phyloP scores from a whole-genome alignment of 2,113 vertebrate genomes.

The Menidia beryllina region DNA sequence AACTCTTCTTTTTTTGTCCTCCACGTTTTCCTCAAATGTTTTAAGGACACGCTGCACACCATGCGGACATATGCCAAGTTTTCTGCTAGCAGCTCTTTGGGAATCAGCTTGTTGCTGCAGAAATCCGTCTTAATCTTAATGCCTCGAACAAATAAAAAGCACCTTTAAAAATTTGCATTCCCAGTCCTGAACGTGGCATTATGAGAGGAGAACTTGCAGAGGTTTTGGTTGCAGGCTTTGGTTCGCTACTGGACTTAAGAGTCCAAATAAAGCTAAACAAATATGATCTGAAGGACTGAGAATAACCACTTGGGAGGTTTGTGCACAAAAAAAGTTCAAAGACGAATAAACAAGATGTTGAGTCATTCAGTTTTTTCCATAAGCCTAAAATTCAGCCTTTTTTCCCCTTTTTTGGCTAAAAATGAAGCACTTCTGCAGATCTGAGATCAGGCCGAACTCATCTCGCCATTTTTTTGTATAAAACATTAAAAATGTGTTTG shows the following conservation, averaged over 20 bases:
- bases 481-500: not conserved
- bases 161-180: too few species aligned
- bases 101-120: too few species aligned
- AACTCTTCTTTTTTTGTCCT: too few species aligned
- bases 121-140: too few species aligned
- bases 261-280: conserved; percentile 15
- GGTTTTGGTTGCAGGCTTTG: not conserved
- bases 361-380: conserved; percentile 36
- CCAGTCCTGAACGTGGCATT: too few species aligned
- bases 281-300: not conserved
- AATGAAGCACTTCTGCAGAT: not conserved
- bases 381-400: not conserved
- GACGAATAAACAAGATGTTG: conserved; percentile 16
- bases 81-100: too few species aligned
- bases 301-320: not conserved
- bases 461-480: not conserved
- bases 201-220: too few species aligned
- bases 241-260: not conserved
- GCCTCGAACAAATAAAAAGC: too few species aligned
- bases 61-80: too few species aligned
- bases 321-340: conserved; percentile 33
- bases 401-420: not conserved
- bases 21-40: too few species aligned
- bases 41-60: too few species aligned
- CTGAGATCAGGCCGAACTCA: not conserved